Conservation (phyloP, 2,888 invertebrate genomes). For the Drosophila subsilvestris region DNA sequence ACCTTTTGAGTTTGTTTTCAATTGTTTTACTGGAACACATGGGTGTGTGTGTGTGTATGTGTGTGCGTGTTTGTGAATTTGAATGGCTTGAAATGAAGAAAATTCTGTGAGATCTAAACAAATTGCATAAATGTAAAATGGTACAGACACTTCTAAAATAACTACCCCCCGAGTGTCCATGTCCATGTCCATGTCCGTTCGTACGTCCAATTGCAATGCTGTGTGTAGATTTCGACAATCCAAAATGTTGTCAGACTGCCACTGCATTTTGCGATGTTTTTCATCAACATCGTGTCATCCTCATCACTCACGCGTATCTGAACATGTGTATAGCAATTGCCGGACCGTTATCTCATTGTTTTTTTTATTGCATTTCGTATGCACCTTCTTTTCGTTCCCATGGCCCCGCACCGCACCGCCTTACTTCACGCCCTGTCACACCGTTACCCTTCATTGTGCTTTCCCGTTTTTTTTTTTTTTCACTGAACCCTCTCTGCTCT, state of each 20-base stretch:
- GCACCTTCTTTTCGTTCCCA: constrained; percentile 35
- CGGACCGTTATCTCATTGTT: constrained; percentile 35
- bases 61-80: constrained; percentile 23
- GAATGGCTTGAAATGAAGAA: background rate
- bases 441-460: constrained; percentile 13
- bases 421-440: background rate
- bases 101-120: background rate
- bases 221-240: background rate
- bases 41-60: background rate
- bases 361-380: constrained; percentile 8
- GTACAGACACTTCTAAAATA: background rate
- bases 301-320: constrained; percentile 32
- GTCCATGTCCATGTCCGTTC: too few species aligned
- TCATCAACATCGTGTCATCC: background rate
- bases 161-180: too few species aligned
- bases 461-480: background rate
- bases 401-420: constrained; percentile 6
- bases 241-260: background rate
- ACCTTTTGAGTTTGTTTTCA: constrained; percentile 1
- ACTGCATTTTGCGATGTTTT: background rate
- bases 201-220: background rate
- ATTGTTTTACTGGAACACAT: background rate
- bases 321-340: constrained; percentile 58
- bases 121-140: background rate
- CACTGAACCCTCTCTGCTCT: background rate